Evolutionary conservation across 2,797 vertebrate genomes (phyloP).

Genomic region (Acestrorhynchus altus): DNA sequence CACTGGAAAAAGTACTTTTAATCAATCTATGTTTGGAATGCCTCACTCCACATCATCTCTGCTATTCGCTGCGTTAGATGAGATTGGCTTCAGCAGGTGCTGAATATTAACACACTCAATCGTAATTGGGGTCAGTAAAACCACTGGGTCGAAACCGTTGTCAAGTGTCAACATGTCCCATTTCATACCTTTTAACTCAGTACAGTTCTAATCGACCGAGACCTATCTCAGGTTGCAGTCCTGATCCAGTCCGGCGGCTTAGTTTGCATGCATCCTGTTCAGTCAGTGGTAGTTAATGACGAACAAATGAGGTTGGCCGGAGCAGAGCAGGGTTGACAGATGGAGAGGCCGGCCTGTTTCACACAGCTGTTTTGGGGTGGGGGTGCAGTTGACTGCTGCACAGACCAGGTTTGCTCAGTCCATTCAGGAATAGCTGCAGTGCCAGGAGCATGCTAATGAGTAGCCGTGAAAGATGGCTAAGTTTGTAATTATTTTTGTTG

Average conservation of each 20-base stretch:
- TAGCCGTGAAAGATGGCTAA: not conserved
- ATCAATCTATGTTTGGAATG: no score
- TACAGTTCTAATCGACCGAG: not conserved
- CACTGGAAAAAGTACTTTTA: no score
- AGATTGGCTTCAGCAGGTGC: no score
- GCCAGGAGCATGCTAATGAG: conserved; percentile 32
- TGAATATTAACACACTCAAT: no score
- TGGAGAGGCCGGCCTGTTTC: conserved; percentile 85
- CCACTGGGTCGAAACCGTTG: no score
- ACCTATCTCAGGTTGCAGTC: conserved; percentile 23
- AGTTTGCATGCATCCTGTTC: conserved; percentile 14
- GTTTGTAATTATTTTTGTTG: not conserved
- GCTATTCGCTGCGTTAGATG: no score
- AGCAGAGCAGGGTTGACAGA: conserved; percentile 87
- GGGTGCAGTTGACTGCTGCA: conserved; percentile 15
- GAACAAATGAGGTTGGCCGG: conserved; percentile 88
- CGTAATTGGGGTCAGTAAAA: no score
- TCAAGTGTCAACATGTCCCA: no score
- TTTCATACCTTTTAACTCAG: no score
- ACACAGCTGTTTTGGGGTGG: conserved; percentile 69
- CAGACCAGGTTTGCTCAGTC: conserved; percentile 7
- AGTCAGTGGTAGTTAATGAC: conserved; percentile 90
- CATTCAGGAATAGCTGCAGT: not conserved
- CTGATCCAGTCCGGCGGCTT: not conserved
- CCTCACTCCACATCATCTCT: no score